Base-by-base conservation (phyloP, 2,113 vertebrate genomes). In the Gavialis gangeticus region DNA sequence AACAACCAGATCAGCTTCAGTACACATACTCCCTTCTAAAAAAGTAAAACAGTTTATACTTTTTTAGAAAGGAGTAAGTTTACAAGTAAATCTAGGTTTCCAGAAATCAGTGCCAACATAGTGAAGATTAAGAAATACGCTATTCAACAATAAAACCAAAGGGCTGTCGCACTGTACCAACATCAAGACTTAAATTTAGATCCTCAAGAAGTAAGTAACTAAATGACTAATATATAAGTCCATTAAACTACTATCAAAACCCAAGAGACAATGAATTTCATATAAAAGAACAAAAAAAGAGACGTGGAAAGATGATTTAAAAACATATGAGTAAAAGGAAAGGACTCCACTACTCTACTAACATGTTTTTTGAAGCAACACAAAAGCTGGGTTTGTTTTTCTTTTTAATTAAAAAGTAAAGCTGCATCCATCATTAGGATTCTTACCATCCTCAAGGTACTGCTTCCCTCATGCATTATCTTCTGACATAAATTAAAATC, bases 141-240 rank as follows among this genome's bases (percentile, higher is more conserved):
- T 90, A 89, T 95, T 93, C 90, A 89, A 95, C 54, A 37, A 76
- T 76, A 82, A 88, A 80, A 91, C 75, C 89, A 62, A 13, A 82
- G 88, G 88, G 93, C 92, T 94, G 94, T 95, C 87, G 78, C 56
- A 13, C 85, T 77, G 46, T 88, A 46, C 88, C 19, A 1, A 91
- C 56, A 80, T 58, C 90, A 25, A 82, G 64, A 21, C 82, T 89
- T 37, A 24, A 22, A 16, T 56, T 86, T 67, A n/a, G n/a, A 67
- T 67, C n/a, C 66, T 67, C n/a, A 34, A 19, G 66, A 34, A 67
- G n/a, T 34, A n/a, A 67, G 66, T 17, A 34, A 30, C 66, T 67
- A 67, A 30, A 67, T 67, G n/a, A 67, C 64, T 67, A 67, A 67
- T 67, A n/a, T 67, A 30, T 67, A n/a, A 5, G 9, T 28, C 56